Evolutionary conservation across 2,888 invertebrate genomes (phyloP).

Genomic region (Seira musarum): DNA sequence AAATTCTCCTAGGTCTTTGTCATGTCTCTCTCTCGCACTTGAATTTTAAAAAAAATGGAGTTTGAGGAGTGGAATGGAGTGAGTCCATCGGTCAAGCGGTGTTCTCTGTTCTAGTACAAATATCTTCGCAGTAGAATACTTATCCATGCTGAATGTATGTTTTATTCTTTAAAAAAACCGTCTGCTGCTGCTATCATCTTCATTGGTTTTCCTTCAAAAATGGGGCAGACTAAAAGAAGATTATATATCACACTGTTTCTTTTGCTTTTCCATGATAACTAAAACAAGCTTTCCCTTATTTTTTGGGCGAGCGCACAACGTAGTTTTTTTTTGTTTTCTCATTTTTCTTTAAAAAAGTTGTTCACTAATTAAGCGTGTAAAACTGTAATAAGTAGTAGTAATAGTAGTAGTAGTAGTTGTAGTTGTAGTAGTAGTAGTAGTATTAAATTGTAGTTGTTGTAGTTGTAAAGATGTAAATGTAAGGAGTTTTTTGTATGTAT

Average conservation of each 20-base stretch:
- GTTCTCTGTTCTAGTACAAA: neutral
- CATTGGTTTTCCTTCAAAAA: conserved; percentile 33
- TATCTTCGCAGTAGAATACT: neutral
- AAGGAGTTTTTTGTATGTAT: neutral
- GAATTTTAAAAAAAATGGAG: neutral
- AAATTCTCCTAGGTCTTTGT: neutral
- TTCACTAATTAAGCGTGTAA: conserved; percentile 21
- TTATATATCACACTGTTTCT: conserved; percentile 60
- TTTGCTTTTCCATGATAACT: neutral
- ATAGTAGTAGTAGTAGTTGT: conserved; percentile 15
- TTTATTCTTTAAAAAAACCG: neutral
- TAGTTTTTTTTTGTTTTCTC: neutral
- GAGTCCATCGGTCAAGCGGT: neutral
- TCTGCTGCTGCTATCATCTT: neutral
- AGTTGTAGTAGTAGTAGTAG: conserved; percentile 34
- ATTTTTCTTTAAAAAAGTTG: conserved; percentile 8
- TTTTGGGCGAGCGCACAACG: neutral
- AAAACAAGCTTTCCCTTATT: conserved; percentile 11
- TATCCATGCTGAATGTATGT: conserved; percentile 10
- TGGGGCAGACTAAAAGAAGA: conserved; percentile 52
- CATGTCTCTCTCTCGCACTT: neutral
- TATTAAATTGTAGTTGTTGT: conserved; percentile 29
- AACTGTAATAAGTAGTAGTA: conserved; percentile 16
- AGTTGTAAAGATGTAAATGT: conserved; percentile 35
- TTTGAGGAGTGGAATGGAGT: neutral